A percentile compares a stretch with the other conserved stretches of the same genome.
Evolutionary conservation across 2,113 vertebrate genomes (phyloP).

Genomic region (Abramis brama): DNA sequence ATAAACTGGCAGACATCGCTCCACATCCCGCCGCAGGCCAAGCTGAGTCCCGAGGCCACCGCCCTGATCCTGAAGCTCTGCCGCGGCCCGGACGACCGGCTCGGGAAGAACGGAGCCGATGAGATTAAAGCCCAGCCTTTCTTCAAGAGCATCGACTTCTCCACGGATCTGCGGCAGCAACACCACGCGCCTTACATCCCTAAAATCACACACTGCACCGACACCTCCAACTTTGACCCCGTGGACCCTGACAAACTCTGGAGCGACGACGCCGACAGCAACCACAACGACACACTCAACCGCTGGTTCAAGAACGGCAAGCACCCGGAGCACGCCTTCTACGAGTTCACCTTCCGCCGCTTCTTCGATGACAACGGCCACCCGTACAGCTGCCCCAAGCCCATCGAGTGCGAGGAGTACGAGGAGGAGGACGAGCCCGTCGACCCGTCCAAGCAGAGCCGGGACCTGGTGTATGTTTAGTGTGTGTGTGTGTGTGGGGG

Average conservation of each 20-base stretch:
- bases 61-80: constrained; percentile 95
- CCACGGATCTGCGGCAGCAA: constrained; percentile 90
- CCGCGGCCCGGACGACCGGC: constrained; percentile 91
- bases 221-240: constrained; percentile 97
- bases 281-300: constrained; percentile 88
- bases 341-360: constrained; percentile 97
- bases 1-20: constrained; percentile 96
- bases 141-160: constrained; percentile 92
- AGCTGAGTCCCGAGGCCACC: constrained; percentile 90
- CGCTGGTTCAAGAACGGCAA: constrained; percentile 96
- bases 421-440: constrained; percentile 73
- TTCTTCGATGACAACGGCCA: constrained; percentile 99
- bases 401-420: constrained; percentile 88
- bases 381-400: constrained; percentile 96
- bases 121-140: constrained; percentile 97
- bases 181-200: constrained; percentile 91
- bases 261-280: constrained; percentile 86
- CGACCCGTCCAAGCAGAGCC: constrained; percentile 74
- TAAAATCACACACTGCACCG: constrained; percentile 92
- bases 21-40: constrained; percentile 90
- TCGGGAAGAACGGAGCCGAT: constrained; percentile 92
- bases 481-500: too few species aligned
- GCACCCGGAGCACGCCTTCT: constrained; percentile 97
- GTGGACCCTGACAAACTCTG: constrained; percentile 97
- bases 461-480: constrained; percentile 94